Evolutionary conservation across 2,113 vertebrate genomes (phyloP).

Genomic region (Cebus imitator): DNA sequence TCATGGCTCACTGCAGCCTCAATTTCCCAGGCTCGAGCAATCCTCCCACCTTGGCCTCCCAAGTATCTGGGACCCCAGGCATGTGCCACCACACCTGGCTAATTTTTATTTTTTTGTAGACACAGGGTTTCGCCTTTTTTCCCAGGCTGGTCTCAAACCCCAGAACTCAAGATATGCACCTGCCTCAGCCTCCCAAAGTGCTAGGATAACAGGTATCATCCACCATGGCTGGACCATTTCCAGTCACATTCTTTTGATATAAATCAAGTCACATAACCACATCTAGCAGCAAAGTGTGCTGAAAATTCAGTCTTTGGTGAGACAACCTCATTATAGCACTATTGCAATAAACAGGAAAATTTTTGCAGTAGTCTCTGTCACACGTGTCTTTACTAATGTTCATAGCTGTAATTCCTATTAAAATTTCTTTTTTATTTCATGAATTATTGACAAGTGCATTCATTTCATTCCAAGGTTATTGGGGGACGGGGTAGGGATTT

Average conservation of each 20-base stretch:
- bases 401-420: background rate
- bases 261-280: background rate
- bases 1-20: too few relatives aligned
- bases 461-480: background rate
- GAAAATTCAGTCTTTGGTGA: background rate
- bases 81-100: too few relatives aligned
- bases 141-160: too few relatives aligned
- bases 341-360: background rate
- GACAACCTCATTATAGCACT: background rate
- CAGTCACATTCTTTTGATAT: background rate
- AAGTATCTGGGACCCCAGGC: too few relatives aligned
- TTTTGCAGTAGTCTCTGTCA: background rate
- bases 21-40: too few relatives aligned
- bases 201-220: too few relatives aligned
- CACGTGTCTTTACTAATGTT: background rate
- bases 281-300: background rate
- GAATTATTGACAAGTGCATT: background rate
- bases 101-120: too few relatives aligned
- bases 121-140: too few relatives aligned
- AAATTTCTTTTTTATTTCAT: background rate
- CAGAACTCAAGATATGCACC: too few relatives aligned
- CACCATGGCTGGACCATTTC: background rate
- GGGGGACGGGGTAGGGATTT: too few relatives aligned
- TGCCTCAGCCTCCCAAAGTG: too few relatives aligned
- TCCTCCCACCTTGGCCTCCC: too few relatives aligned